Evolutionary conservation across 2,113 vertebrate genomes (phyloP).

Genomic region (Clarias macrocephalus): DNA sequence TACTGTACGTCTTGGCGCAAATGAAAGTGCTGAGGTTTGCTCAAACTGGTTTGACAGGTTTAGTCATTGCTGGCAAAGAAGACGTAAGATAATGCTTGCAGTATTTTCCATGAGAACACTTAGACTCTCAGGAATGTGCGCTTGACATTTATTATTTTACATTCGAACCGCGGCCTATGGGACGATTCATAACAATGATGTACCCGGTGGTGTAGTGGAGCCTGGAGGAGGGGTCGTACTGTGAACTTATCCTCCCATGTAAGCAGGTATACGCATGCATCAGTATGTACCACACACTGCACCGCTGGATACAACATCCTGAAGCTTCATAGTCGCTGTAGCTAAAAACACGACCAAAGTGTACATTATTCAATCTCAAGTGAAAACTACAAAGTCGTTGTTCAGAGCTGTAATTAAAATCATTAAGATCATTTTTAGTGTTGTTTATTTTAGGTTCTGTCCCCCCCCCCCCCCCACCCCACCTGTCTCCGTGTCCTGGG

Average conservation of each 20-base stretch:
- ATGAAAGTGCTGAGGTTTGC: background rate
- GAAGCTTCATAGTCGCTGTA: background rate
- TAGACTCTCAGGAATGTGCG: background rate
- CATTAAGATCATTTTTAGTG: background rate
- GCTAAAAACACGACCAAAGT: background rate
- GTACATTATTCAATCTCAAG: background rate
- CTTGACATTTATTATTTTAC: background rate
- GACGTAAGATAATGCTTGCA: background rate
- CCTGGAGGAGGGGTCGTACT: too few relatives aligned
- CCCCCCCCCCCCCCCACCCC: too few relatives aligned
- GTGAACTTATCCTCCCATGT: too few relatives aligned
- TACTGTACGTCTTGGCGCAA: background rate
- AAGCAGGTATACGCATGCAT: too few relatives aligned
- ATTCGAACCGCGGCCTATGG: background rate
- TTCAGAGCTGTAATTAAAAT: background rate
- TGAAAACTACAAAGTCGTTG: background rate
- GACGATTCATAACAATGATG: too few relatives aligned
- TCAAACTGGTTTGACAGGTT: conserved; percentile 10
- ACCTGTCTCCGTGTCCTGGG: background rate
- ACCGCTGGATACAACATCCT: background rate
- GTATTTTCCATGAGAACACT: background rate
- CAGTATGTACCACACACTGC: too few relatives aligned
- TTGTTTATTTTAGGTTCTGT: background rate
- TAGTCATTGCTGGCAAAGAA: background rate
- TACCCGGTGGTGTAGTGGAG: too few relatives aligned